Percentiles rank a stretch among this genome's conserved stretches.
Evolutionary conservation across 2,888 invertebrate species (phyloP).

Genomic region (Microctonus aethiopoides): DNA sequence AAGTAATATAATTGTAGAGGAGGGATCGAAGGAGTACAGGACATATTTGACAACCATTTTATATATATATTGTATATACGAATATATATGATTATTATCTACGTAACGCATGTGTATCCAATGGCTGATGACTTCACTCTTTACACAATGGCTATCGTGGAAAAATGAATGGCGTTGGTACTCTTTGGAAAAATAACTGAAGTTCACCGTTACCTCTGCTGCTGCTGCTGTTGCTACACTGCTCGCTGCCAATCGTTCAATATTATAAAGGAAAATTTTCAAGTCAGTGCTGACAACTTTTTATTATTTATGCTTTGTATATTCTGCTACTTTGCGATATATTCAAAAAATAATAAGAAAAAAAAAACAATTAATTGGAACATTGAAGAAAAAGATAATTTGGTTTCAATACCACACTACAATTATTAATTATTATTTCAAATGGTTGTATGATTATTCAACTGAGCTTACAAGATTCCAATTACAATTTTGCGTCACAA

Average conservation of each 20-base stretch:
- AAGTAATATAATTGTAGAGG: neutral
- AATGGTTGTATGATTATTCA: neutral
- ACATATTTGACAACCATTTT: no score
- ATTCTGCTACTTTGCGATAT: constrained; percentile 36
- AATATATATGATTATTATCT: no score
- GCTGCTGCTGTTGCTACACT: constrained; percentile 19
- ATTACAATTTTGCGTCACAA: no score
- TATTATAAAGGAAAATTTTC: constrained; percentile 59
- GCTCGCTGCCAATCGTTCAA: constrained; percentile 63
- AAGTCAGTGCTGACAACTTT: constrained; percentile 68
- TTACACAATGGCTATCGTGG: neutral
- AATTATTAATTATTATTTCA: neutral
- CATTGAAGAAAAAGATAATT: neutral
- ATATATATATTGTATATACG: no score
- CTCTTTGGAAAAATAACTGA: constrained; percentile 32
- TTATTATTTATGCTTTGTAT: constrained; percentile 40
- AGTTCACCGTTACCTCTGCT: neutral
- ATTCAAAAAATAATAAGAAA: neutral
- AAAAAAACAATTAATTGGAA: neutral
- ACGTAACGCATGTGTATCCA: no score
- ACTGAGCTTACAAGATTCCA: neutral
- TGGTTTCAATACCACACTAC: neutral
- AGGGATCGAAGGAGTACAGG: no score
- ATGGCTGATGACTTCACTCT: neutral
- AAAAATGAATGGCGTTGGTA: constrained; percentile 58